A percentile compares a stretch with the other conserved stretches of the same genome.
phyloP scores from a whole-genome alignment of 2,113 vertebrate genomes.

The Macroglossus sobrinus region DNA sequence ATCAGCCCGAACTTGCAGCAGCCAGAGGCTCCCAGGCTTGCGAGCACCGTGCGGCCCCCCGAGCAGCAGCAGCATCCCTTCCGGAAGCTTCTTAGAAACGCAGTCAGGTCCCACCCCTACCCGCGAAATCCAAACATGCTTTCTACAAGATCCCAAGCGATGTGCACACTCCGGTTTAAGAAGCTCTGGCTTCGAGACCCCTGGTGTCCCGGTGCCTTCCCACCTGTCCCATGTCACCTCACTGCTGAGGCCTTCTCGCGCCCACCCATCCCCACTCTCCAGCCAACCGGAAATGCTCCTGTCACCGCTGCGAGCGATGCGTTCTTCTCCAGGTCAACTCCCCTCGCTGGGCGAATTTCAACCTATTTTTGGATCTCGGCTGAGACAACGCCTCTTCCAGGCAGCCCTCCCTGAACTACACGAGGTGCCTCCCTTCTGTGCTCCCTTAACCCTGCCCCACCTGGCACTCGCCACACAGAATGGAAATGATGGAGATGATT shows the following conservation, averaged over 20 bases:
- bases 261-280: neutral
- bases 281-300: neutral
- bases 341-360: neutral
- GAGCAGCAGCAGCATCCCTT: neutral
- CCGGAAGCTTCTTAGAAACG: neutral
- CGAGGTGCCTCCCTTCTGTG: neutral
- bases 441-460: neutral
- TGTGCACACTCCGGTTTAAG: neutral
- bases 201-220: neutral
- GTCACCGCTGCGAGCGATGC: neutral
- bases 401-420: neutral
- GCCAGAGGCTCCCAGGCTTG: neutral
- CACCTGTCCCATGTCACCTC: neutral
- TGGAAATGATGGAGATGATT: fast-evolving
- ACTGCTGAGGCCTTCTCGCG: neutral
- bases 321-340: neutral
- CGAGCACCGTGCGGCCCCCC: neutral
- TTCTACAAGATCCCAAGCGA: neutral
- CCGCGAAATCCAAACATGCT: neutral
- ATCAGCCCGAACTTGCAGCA: neutral
- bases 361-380: neutral
- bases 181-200: neutral
- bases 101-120: neutral
- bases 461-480: too few species aligned
- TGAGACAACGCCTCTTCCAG: neutral